These are phyloP conservation scores for Eonycteris spelaea DNA, from an alignment of 2,113 vertebrate genomes.

Conservation along the genomic window DNA sequence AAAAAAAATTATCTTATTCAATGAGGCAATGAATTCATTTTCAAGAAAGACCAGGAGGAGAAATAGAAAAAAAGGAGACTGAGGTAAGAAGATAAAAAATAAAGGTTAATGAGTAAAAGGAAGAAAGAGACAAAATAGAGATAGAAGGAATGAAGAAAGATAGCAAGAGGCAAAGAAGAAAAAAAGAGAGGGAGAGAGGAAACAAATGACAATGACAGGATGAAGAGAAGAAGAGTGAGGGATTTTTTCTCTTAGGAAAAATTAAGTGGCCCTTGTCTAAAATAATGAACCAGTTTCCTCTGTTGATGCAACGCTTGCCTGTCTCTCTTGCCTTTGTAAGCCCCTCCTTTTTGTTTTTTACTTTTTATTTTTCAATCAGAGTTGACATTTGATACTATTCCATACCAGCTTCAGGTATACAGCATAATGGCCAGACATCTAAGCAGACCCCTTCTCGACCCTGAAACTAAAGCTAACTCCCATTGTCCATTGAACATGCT, in stretches of 20 bases:
- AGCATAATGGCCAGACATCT: not conserved
- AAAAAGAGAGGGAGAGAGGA: not conserved
- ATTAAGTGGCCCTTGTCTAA: not conserved
- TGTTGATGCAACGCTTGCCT: not conserved
- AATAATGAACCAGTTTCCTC: not conserved
- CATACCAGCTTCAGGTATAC: no score
- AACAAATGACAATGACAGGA: not conserved
- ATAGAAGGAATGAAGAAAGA: not conserved
- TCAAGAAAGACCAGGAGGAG: not conserved
- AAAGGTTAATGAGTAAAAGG: not conserved
- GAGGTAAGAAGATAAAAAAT: not conserved
- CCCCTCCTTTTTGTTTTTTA: no score
- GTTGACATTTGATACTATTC: no score
- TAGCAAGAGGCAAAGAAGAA: not conserved
- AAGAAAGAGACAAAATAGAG: not conserved
- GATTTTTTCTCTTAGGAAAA: not conserved
- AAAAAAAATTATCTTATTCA: not conserved
- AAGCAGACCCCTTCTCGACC: not conserved
- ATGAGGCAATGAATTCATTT: not conserved
- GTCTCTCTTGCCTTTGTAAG: not conserved
- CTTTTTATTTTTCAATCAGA: no score
- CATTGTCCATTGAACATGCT: fast-evolving
- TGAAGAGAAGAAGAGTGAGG: not conserved
- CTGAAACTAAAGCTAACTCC: no score
- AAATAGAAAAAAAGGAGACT: not conserved